Evolutionary conservation across 2,113 vertebrate genomes (phyloP).

Genomic region (Pterocles gutturalis): DNA sequence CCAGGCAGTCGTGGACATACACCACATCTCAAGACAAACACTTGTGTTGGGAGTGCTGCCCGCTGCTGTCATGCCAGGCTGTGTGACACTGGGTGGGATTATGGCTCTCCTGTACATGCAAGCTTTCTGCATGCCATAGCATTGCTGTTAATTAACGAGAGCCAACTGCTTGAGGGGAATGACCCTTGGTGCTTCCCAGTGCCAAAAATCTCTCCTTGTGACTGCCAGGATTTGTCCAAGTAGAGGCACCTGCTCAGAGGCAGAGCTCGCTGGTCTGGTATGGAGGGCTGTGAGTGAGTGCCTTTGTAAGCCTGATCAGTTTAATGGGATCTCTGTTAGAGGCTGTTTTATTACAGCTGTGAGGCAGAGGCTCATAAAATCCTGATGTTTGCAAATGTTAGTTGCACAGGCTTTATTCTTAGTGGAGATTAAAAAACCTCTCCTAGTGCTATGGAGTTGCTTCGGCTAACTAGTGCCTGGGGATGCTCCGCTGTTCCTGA

Average conservation of each 20-base stretch:
- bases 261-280: neutral
- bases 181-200: neutral
- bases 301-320: neutral
- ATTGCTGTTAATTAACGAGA: neutral
- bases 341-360: neutral
- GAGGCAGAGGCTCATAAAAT: neutral
- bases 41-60: neutral
- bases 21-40: neutral
- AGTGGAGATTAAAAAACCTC: neutral
- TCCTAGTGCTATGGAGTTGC: neutral
- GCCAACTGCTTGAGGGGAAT: neutral
- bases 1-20: neutral
- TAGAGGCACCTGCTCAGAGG: neutral
- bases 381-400: neutral
- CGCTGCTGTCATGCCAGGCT: accelerated
- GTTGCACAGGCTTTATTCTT: neutral
- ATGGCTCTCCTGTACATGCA: neutral
- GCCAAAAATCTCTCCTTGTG: neutral
- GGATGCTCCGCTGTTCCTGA: neutral
- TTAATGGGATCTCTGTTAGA: neutral
- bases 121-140: neutral
- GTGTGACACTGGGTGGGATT: neutral
- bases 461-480: neutral
- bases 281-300: neutral
- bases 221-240: neutral